Evolutionary conservation across 2,113 vertebrate genomes (phyloP).

Genomic region (Labeo catla): DNA sequence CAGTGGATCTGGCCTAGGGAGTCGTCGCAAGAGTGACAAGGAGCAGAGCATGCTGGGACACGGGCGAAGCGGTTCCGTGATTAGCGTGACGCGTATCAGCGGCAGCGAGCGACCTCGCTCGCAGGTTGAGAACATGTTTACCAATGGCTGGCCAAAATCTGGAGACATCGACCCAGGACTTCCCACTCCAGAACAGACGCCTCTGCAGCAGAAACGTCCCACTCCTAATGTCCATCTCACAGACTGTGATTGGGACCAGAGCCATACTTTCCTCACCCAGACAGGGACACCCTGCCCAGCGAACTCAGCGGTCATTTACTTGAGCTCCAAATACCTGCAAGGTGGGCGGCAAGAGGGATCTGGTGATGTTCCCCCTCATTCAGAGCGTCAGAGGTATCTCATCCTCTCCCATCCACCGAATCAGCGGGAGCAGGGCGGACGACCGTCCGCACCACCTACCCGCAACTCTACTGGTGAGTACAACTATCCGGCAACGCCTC

Average conservation of each 20-base stretch:
- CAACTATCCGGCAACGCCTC: constrained; percentile 79
- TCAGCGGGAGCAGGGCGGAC: constrained; percentile 65
- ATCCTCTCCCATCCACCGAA: constrained; percentile 68
- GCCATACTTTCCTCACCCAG: constrained; percentile 84
- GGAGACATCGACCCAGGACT: constrained; percentile 87
- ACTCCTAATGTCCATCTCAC: constrained; percentile 72
- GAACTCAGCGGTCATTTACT: constrained; percentile 78
- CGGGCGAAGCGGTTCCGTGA: constrained; percentile 85
- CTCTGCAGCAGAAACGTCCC: constrained; percentile 89
- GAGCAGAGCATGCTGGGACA: constrained; percentile 87
- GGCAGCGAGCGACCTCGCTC: constrained; percentile 76
- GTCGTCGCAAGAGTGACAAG: constrained; percentile 86
- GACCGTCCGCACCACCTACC: constrained; percentile 58
- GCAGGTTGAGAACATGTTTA: constrained; percentile 78
- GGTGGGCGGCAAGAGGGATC: constrained; percentile 75
- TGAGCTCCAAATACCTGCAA: constrained; percentile 79
- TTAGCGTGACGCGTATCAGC: constrained; percentile 88
- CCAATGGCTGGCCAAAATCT: constrained; percentile 88
- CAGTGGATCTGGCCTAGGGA: constrained; percentile 66
- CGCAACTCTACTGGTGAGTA: constrained; percentile 85
- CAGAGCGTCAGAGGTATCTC: constrained; percentile 77
- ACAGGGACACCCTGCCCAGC: constrained; percentile 71
- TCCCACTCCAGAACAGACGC: constrained; percentile 95
- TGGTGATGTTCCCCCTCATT: constrained; percentile 72
- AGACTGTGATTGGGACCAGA: constrained; percentile 87